Evolutionary conservation across 1,140 invertebrate species (phyloP).

Genomic region (Pachypsylla venusta): DNA sequence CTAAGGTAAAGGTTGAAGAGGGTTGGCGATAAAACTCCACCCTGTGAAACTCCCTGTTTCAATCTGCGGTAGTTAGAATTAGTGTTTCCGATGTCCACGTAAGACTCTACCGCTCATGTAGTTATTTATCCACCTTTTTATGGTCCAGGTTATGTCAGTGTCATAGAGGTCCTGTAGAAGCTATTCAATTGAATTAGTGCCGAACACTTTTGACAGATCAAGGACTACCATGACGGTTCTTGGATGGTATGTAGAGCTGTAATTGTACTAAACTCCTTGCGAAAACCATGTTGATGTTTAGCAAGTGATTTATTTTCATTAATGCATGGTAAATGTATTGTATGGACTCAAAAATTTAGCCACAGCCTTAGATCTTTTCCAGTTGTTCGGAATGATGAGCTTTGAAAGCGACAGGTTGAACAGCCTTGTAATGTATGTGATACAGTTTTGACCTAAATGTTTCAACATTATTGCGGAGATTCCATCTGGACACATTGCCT

Average conservation of each 20-base stretch:
- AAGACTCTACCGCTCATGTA: background rate
- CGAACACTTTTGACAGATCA: background rate
- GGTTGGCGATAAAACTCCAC: background rate
- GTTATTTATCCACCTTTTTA: background rate
- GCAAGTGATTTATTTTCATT: background rate
- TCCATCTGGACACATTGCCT: background rate
- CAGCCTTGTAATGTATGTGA: background rate
- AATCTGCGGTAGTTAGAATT: background rate
- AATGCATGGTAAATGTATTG: background rate
- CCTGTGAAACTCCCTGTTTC: background rate
- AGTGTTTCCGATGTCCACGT: background rate
- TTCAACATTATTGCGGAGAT: background rate
- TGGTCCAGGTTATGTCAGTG: background rate
- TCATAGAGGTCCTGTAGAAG: background rate
- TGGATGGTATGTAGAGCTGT: background rate
- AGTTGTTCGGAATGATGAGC: background rate
- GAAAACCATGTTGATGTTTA: background rate
- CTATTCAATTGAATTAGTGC: background rate
- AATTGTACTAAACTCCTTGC: background rate
- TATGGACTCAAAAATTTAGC: background rate
- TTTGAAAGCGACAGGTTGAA: background rate
- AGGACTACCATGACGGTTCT: background rate
- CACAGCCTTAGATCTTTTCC: background rate
- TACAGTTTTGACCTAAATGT: background rate
- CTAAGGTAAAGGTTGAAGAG: background rate